Conservation (phyloP, 2,888 invertebrate genomes). For the Thecocarcelia acutangulata region DNA sequence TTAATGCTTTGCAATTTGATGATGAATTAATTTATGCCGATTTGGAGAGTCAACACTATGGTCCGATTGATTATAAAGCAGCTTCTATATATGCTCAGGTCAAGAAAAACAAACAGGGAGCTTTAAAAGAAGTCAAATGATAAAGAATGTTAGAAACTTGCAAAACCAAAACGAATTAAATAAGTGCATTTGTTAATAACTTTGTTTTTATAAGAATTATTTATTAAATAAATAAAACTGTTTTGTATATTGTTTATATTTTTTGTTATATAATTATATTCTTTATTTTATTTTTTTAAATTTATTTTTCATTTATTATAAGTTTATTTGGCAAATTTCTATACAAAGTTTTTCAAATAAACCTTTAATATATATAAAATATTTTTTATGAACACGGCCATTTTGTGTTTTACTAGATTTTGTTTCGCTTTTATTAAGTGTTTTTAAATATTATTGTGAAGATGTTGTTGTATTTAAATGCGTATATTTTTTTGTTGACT, state of each 20-base stretch:
- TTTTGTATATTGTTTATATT: not conserved
- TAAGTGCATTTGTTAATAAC: conserved; percentile 42
- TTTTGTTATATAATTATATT: too few relatives aligned
- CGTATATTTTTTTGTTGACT: too few relatives aligned
- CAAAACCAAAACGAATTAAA: not conserved
- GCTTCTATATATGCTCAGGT: conserved; percentile 91
- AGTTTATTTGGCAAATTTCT: too few relatives aligned
- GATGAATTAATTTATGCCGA: conserved; percentile 93
- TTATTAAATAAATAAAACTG: not conserved
- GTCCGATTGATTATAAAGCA: conserved; percentile 95
- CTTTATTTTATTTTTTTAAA: too few relatives aligned
- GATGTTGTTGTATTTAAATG: too few relatives aligned
- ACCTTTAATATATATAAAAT: too few relatives aligned
- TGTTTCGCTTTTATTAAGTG: too few relatives aligned
- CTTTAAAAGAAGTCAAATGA: conserved; percentile 76
- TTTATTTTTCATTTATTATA: too few relatives aligned
- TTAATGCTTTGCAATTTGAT: conserved; percentile 85
- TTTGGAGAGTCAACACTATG: conserved; percentile 93
- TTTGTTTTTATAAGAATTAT: conserved; percentile 37
- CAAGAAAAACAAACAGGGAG: conserved; percentile 83
- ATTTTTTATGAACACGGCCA: too few relatives aligned
- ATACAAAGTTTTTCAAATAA: too few relatives aligned
- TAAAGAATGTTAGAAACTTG: conserved; percentile 19
- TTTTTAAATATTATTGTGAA: too few relatives aligned
- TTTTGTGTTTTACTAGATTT: too few relatives aligned